Conservation (phyloP, 2,888 invertebrate genomes). For the Eupithecia subfuscata region DNA sequence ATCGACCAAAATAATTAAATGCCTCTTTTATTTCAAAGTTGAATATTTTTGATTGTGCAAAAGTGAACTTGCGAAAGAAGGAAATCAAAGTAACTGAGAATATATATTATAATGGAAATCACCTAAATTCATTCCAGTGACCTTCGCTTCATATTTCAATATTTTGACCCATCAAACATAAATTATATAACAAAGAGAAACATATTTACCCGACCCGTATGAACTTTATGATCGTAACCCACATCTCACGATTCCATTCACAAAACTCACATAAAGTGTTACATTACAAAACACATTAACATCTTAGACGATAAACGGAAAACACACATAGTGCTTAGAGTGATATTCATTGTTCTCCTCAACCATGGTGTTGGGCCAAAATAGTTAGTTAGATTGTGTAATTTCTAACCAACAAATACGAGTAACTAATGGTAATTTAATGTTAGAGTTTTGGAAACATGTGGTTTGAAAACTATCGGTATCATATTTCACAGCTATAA, state of each 20-base stretch:
- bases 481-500: neutral
- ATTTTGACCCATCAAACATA: neutral
- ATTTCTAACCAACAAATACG: slow-evolving; percentile 32
- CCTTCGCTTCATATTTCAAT: neutral
- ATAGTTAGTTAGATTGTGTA: slow-evolving; percentile 65
- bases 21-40: neutral
- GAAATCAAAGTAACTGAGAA: neutral
- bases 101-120: neutral
- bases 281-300: slow-evolving; percentile 55
- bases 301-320: slow-evolving; percentile 66
- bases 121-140: neutral
- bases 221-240: slow-evolving; percentile 36
- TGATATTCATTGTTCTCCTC: slow-evolving; percentile 49
- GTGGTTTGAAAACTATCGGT: neutral
- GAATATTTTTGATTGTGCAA: neutral
- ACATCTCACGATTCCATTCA: slow-evolving; percentile 44
- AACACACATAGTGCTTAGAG: slow-evolving; percentile 58
- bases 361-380: slow-evolving; percentile 65
- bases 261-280: slow-evolving; percentile 34
- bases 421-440: neutral
- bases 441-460: neutral
- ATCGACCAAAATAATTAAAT: neutral
- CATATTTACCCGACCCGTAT: slow-evolving; percentile 21
- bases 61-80: neutral
- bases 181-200: slow-evolving; percentile 2